Evolutionary conservation across 2,113 vertebrate species (phyloP).

Genomic region (Piliocolobus tephrosceles): DNA sequence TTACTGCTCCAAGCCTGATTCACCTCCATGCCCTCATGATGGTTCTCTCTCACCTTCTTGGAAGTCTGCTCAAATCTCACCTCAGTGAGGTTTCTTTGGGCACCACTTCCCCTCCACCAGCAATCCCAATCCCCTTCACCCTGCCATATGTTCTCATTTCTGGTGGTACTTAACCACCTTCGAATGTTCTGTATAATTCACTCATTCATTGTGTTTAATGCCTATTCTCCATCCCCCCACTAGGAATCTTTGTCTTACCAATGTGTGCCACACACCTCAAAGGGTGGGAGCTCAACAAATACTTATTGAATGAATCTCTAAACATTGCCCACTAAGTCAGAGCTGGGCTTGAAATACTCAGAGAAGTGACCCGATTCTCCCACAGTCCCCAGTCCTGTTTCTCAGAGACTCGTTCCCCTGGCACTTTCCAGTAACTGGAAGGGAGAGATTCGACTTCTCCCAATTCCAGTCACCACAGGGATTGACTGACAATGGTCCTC

Average conservation of each 20-base stretch:
- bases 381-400: not conserved
- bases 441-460: not conserved
- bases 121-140: not conserved
- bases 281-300: not conserved
- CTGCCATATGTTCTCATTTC: not conserved
- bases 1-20: not conserved
- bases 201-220: not conserved
- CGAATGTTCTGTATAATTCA: not conserved
- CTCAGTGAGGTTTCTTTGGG: not conserved
- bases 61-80: not conserved
- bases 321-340: not conserved
- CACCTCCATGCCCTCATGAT: rapidly evolving
- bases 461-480: not conserved
- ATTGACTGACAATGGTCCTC: rapidly evolving
- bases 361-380: not conserved
- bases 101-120: not conserved
- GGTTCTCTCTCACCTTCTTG: not conserved
- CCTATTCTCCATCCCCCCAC: not conserved
- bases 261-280: not conserved
- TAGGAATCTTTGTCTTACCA: not conserved
- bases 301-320: not conserved
- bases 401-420: not conserved
- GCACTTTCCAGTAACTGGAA: not conserved
- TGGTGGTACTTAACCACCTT: not conserved
- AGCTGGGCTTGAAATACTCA: not conserved